Conservation (phyloP, 2,113 vertebrate genomes). For the Gracilinanus agilis region DNA sequence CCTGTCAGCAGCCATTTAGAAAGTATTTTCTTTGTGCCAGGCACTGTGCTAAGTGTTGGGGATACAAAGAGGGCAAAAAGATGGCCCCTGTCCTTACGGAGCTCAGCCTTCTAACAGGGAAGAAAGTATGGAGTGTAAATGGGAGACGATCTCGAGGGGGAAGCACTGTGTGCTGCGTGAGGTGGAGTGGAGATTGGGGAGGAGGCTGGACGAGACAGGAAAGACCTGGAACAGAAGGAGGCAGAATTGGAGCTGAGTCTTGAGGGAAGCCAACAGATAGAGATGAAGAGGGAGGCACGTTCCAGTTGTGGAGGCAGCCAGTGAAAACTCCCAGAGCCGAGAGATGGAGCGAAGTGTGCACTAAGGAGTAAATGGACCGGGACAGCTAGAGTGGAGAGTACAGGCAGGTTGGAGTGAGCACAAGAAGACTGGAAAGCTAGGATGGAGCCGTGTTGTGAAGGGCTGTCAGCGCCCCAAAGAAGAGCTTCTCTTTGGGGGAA, state of each 20-base stretch:
- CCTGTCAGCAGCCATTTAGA: too few relatives aligned
- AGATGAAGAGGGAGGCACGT: neutral
- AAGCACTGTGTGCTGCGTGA: neutral
- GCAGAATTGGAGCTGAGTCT: neutral
- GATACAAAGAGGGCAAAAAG: neutral
- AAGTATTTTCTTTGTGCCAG: too few relatives aligned
- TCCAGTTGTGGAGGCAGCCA: neutral
- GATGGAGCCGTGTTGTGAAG: neutral
- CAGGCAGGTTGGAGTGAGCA: neutral
- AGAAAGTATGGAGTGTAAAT: neutral
- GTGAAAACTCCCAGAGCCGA: neutral
- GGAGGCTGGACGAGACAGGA: neutral
- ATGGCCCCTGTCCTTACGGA: neutral
- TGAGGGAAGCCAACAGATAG: too few relatives aligned
- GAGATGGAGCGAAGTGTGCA: neutral
- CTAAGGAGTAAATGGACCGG: neutral
- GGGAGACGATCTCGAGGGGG: neutral
- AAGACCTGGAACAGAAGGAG: neutral
- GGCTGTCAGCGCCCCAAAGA: neutral
- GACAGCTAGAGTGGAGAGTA: neutral
- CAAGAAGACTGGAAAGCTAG: neutral
- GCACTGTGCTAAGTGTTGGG: too few relatives aligned
- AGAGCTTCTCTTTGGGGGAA: neutral
- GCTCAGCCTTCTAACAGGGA: neutral
- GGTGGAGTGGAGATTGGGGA: neutral